A percentile compares a stretch with the other conserved stretches of the same genome.
phyloP scores from a whole-genome alignment of 2,797 vertebrate genomes.

The Garrulus glandarius region DNA sequence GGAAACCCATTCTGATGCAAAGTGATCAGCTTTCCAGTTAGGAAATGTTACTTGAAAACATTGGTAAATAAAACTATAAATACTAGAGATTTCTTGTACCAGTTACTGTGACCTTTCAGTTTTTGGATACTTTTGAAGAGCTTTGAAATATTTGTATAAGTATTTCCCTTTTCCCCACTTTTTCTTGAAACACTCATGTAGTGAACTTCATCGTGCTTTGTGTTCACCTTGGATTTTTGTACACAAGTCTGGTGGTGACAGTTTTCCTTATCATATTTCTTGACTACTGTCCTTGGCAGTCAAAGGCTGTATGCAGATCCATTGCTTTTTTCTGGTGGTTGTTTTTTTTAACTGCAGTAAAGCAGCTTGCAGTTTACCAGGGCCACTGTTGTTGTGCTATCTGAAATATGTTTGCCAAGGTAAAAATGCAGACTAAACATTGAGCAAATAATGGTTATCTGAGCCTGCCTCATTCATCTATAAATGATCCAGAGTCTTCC shows the following conservation, averaged over 20 bases:
- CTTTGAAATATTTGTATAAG: background rate
- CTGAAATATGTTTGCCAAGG: conserved; percentile 4
- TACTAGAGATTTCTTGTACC: background rate
- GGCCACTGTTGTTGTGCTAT: background rate
- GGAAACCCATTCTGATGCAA: background rate
- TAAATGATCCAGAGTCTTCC: background rate
- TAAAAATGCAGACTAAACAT: background rate
- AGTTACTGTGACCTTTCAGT: background rate
- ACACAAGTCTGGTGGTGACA: background rate
- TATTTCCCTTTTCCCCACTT: background rate
- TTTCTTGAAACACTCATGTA: background rate
- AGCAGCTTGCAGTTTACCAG: background rate
- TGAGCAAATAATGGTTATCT: background rate
- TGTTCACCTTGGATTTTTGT: background rate
- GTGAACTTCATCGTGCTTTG: background rate
- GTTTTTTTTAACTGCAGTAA: background rate
- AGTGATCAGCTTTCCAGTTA: background rate
- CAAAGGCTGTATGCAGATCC: background rate
- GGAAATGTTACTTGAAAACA: background rate
- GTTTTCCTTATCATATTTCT: background rate
- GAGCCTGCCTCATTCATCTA: background rate
- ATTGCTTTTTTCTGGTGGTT: background rate
- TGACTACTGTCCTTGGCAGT: background rate
- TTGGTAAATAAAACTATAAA: background rate
- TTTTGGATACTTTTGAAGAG: background rate